A percentile compares a stretch with the other conserved stretches of the same genome.
These are phyloP conservation scores for Hephaestus fuliginosus DNA, from an alignment of 2,797 vertebrate species.

Conservation along the genomic window DNA sequence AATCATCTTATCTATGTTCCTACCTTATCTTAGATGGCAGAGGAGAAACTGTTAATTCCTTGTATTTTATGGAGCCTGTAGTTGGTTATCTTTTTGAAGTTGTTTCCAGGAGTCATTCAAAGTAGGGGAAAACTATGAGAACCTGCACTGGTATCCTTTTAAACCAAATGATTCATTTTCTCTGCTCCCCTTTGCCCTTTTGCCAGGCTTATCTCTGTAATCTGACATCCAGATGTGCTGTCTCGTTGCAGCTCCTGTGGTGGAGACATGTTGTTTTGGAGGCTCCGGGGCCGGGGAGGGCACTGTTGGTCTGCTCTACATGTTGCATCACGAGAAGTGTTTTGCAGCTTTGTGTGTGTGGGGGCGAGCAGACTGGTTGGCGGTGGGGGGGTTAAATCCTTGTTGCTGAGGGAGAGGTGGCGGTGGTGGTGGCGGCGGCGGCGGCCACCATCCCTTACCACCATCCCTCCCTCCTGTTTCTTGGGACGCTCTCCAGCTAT, in stretches of 20 bases:
- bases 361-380: slow-evolving; percentile 74
- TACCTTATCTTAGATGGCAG: slow-evolving; percentile 62
- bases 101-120: slow-evolving; percentile 63
- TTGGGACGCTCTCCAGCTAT: slow-evolving; percentile 87
- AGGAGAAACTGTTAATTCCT: slow-evolving; percentile 53
- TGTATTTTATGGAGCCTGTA: slow-evolving; percentile 65
- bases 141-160: slow-evolving; percentile 54
- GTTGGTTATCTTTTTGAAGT: slow-evolving; percentile 75
- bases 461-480: slow-evolving; percentile 81
- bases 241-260: slow-evolving; percentile 60
- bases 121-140: slow-evolving; percentile 49
- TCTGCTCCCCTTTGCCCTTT: slow-evolving; percentile 59
- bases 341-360: slow-evolving; percentile 63
- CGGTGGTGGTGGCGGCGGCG: slow-evolving; percentile 63
- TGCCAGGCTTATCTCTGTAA: slow-evolving; percentile 72
- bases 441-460: too few species aligned
- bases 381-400: slow-evolving; percentile 62
- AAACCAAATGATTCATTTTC: slow-evolving; percentile 72
- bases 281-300: slow-evolving; percentile 56
- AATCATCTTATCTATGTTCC: slow-evolving; percentile 65
- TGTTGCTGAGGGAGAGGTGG: slow-evolving; percentile 57
- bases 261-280: slow-evolving; percentile 62
- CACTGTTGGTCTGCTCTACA: slow-evolving; percentile 53
- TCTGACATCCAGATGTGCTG: slow-evolving; percentile 79
- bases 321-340: slow-evolving; percentile 71